phyloP scores from a whole-genome alignment of 2,113 vertebrate species.

The Paramormyrops kingsleyae region DNA sequence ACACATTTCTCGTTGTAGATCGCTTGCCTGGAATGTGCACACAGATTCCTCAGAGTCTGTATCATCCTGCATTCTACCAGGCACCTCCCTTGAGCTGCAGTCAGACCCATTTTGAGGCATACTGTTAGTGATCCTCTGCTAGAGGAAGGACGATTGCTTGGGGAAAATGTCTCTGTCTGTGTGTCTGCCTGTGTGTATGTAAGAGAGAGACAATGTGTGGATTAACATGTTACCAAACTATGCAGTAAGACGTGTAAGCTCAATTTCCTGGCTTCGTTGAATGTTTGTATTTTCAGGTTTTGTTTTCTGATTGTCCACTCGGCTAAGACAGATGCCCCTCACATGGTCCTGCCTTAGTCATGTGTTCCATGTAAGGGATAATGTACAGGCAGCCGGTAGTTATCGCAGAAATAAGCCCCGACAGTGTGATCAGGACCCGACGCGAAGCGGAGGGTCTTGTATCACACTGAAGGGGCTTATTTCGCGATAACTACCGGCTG shows the following conservation, averaged over 20 bases:
- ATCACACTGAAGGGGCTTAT: too few relatives aligned
- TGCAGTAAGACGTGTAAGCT: not conserved
- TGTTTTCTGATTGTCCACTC: not conserved
- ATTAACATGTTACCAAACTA: not conserved
- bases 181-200: too few relatives aligned
- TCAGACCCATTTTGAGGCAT: not conserved
- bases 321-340: not conserved
- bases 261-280: not conserved
- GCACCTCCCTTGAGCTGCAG: not conserved
- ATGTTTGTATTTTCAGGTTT: not conserved
- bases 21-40: not conserved
- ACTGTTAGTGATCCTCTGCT: not conserved
- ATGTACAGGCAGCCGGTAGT: too few relatives aligned
- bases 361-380: too few relatives aligned
- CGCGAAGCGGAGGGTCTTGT: too few relatives aligned
- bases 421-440: too few relatives aligned
- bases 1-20: not conserved
- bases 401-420: too few relatives aligned
- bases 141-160: not conserved
- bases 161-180: not conserved
- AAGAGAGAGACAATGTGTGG: too few relatives aligned
- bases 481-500: too few relatives aligned
- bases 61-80: not conserved
- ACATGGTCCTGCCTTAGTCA: not conserved
- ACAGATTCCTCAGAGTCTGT: not conserved